Conservation (phyloP, 1,140 invertebrate species). For the Whitmania pigra region DNA sequence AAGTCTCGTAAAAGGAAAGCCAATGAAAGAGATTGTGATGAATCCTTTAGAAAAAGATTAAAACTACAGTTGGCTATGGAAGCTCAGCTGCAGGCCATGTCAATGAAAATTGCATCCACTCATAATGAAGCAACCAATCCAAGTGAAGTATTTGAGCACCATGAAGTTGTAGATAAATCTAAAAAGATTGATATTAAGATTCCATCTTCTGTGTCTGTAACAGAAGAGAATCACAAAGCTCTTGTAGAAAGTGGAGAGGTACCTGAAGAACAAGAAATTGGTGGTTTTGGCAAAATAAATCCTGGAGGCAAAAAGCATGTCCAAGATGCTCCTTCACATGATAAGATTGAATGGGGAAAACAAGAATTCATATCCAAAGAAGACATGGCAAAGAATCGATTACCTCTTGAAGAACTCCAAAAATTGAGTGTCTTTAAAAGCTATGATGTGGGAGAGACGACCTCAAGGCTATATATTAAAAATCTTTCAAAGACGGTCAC, state of each 20-base stretch:
- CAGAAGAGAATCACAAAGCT: background rate
- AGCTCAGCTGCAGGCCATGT: conserved; percentile 14
- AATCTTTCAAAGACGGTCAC: conserved; percentile 71
- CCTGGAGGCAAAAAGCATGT: conserved; percentile 33
- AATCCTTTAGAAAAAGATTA: background rate
- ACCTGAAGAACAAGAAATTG: conserved; percentile 23
- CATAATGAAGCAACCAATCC: conserved; percentile 30
- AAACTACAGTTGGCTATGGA: conserved; percentile 15
- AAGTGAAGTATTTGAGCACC: conserved; percentile 33
- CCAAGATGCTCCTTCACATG: conserved; percentile 32
- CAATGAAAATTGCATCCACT: conserved; percentile 7
- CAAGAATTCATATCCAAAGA: conserved; percentile 45
- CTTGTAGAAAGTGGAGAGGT: conserved; percentile 30
- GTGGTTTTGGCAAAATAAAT: conserved; percentile 28
- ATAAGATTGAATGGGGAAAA: conserved; percentile 26
- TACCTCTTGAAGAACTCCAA: conserved; percentile 60
- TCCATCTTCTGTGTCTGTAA: conserved; percentile 15
- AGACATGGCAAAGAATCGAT: conserved; percentile 51
- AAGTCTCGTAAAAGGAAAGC: background rate
- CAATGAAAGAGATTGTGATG: background rate
- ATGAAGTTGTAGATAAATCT: conserved; percentile 7
- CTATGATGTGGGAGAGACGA: conserved; percentile 66
- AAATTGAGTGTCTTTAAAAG: conserved; percentile 70
- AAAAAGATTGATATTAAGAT: conserved; percentile 54
- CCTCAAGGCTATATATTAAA: conserved; percentile 72